Evolutionary conservation across 2,113 vertebrate species (phyloP).

Genomic region (Tursiops truncatus): DNA sequence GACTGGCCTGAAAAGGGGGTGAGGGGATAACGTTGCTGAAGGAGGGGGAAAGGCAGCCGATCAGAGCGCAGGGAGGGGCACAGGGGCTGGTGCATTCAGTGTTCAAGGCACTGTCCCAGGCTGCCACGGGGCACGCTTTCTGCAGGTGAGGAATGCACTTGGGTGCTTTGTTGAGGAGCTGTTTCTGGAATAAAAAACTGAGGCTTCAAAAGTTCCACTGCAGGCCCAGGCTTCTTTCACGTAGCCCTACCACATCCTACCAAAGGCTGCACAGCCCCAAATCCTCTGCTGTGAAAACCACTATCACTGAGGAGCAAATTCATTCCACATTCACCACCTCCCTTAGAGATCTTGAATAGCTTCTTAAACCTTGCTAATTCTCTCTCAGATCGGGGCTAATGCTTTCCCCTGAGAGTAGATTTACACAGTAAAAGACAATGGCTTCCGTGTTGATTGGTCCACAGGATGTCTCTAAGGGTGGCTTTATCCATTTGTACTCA

Average conservation of each 20-base stretch:
- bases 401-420: neutral
- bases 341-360: neutral
- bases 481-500: neutral
- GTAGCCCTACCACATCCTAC: neutral
- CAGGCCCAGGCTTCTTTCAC: neutral
- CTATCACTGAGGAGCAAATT: neutral
- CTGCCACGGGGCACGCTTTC: neutral
- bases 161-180: neutral
- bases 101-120: neutral
- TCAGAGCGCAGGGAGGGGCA: no score
- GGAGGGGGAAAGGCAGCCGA: neutral
- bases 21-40: neutral
- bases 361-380: neutral
- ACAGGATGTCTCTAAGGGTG: neutral
- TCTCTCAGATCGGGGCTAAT: neutral
- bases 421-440: neutral
- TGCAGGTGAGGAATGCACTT: neutral
- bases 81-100: accelerated
- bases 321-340: neutral
- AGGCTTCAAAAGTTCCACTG: neutral
- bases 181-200: neutral
- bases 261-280: neutral
- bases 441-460: neutral
- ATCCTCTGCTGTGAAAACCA: neutral
- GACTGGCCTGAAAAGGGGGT: neutral